Conservation (phyloP, 30 jellyfish, hydroid and myxozoan species). For the Pelagia noctiluca region DNA sequence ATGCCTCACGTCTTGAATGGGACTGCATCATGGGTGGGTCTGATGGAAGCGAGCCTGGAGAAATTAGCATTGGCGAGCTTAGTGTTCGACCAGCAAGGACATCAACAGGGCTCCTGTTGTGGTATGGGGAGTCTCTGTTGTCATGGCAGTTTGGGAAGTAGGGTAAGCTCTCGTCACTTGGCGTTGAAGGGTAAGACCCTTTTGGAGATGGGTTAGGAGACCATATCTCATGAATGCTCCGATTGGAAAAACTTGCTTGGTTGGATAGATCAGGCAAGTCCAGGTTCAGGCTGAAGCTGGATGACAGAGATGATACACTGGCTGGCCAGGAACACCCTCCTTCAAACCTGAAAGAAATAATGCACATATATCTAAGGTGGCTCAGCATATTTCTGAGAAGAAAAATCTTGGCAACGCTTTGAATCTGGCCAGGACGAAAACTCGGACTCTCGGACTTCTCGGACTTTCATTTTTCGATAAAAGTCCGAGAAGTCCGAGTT, state of each 20-base stretch:
- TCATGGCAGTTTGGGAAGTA: conserved; percentile 71
- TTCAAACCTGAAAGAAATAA: conserved; percentile 41
- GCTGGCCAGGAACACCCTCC: conserved; percentile 85
- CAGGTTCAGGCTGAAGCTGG: conserved; percentile 78
- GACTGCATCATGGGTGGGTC: conserved; percentile 48
- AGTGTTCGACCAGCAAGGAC: conserved; percentile 43
- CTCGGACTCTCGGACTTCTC: too few relatives aligned
- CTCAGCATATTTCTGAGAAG: not conserved
- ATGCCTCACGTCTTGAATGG: conserved; percentile 51
- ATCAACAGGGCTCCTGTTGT: conserved; percentile 67
- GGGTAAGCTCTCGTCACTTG: conserved; percentile 88
- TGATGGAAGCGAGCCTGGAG: conserved; percentile 67
- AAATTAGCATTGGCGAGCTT: conserved; percentile 68
- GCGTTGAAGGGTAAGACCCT: conserved; percentile 87
- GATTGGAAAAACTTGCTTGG: conserved; percentile 66
- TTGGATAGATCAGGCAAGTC: conserved; percentile 67
- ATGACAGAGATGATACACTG: conserved; percentile 68
- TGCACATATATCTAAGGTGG: not conserved
- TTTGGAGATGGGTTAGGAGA: conserved; percentile 99
- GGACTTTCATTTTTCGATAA: too few relatives aligned
- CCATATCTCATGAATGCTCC: conserved; percentile 97
- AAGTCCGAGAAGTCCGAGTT: too few relatives aligned
- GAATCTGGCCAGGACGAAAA: too few relatives aligned
- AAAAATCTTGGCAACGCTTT: not conserved
- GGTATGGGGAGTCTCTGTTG: conserved; percentile 71